A percentile compares a stretch with the other conserved stretches of the same genome.
These are phyloP conservation scores for Penaeus indicus DNA, from an alignment of 1,140 invertebrate species.

Conservation along the genomic window DNA sequence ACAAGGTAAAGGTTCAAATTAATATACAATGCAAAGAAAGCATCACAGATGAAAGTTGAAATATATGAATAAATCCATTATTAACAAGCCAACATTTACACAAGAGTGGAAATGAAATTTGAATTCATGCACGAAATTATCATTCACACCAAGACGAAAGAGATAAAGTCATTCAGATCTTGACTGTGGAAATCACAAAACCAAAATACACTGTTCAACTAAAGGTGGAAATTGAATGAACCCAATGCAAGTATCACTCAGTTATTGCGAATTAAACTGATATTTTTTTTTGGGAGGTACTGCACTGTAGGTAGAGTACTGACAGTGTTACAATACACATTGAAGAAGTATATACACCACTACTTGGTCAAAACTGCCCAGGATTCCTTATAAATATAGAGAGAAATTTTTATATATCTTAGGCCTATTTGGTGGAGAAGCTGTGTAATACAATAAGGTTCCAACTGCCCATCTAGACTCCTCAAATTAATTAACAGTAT, in stretches of 20 bases:
- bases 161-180: no score
- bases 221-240: no score
- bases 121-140: no score
- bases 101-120: slow-evolving; percentile 21
- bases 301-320: background rate
- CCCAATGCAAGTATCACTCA: slow-evolving; percentile 1
- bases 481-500: slow-evolving; percentile 29
- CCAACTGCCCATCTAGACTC: slow-evolving; percentile 42
- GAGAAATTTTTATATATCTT: slow-evolving; percentile 35
- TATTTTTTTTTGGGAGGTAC: background rate
- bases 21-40: slow-evolving; percentile 57
- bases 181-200: no score
- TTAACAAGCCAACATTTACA: slow-evolving; percentile 36
- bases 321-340: slow-evolving; percentile 44
- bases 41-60: slow-evolving; percentile 53
- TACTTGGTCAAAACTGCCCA: slow-evolving; percentile 59
- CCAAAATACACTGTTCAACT: no score
- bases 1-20: slow-evolving; percentile 52
- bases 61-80: slow-evolving; percentile 39
- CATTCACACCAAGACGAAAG: no score
- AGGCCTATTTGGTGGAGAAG: slow-evolving; percentile 36
- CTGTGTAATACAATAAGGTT: slow-evolving; percentile 25
- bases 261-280: background rate
- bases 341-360: slow-evolving; percentile 51
- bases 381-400: slow-evolving; percentile 61